Base-by-base conservation (phyloP, 2,888 invertebrate genomes). In the Gymnosoma rotundatum region DNA sequence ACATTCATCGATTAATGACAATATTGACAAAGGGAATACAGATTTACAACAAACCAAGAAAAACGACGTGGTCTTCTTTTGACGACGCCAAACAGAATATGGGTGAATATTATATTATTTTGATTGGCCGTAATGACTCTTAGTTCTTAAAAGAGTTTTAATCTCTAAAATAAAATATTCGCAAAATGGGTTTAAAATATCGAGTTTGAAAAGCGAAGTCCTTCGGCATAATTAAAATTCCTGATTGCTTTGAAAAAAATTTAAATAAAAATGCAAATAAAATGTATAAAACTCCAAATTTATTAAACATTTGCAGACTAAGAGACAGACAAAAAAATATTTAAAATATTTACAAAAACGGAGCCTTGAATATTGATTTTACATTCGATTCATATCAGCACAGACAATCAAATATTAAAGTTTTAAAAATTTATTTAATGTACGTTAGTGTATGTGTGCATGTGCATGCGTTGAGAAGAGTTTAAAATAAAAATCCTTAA, bases 401-500 rank as follows among this genome's bases (percentile, higher is more conserved):
- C 48, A 72, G 70, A 64, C 64, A 63, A 70, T 70, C 78, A 61
- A 38, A 45, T 21, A 64, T 74, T 64, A 45, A 73, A 73, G 36
- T 48, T 25, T 5, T 7, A 16, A 14, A 0, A 21, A 14, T 25
- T 56, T 25, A 21, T 21, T 38, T 1, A 12, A 42, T 42, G 10
- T 12, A 2, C 7, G 7, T 38, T 1, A 25, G 21, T 21, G 21
- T 52, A 5, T 42, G 42, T 56, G n/a, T 70, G 25, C 48, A 4
- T 58, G n/a, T 54, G n/a, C 10, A n/a, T 7, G 9, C 9, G 4
- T 54, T 36, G 50, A 42, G 54, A 25, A 45, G 64, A 54, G 18
- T 63, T 69, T 56, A 12, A 75, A 80, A 80, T 67, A 60, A 80
- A 61, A 75, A 75, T 69, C 67, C 80, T 81, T 50, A 63, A 81